Base-by-base conservation (phyloP, 2,888 invertebrate species). In the Ectropis crepuscularia region DNA sequence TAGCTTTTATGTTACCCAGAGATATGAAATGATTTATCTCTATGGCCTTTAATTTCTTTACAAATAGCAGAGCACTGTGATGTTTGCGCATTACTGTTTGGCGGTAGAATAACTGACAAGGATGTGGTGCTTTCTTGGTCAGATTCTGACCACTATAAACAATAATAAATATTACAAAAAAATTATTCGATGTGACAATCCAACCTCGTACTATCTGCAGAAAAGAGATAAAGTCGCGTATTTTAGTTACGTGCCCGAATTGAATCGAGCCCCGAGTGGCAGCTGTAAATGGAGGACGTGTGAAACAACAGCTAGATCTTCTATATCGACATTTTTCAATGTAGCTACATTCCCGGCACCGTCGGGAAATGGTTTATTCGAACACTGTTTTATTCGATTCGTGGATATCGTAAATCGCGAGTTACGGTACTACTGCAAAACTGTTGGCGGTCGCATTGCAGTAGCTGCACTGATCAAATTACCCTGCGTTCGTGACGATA, bases 381-480 rank as follows among this genome's bases (percentile, higher is more conserved):
- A n/a, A 16, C 28, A 54, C 43, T 61, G 47, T 41, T 58, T 57
- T 57, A 57, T 57, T 65, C 54, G 62, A 50, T 54, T 61, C 64
- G 58, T 62, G 61, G 48, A 61, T 61, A 65, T 57, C 64, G 60
- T 65, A 68, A 68, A 67, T 68, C 53, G 48, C 45, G 41, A 62
- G 38, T 61, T 62, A 58, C 50, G 51, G 58, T 65, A 65, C 42
- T 68, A 59, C 67, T 67, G 65, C 66, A 69, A 63, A 64, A 69
- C 64, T 63, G 64, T 54, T 57, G 59, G 54, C 57, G 62, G 67
- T 63, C 71, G 71, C 71, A 72, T 59, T 72, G 69, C 71, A 64
- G 65, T 50, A 48, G 45, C 49, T 39, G 38, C 53, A 53, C 49
- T 61, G 47, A 51, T 64, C 57, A 63, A 65, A 51, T 65, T 61